Evolutionary conservation across 2,888 invertebrate genomes (phyloP), one percentile per base, ranked within the genome.

Genomic region (Bugula neritina): DNA sequence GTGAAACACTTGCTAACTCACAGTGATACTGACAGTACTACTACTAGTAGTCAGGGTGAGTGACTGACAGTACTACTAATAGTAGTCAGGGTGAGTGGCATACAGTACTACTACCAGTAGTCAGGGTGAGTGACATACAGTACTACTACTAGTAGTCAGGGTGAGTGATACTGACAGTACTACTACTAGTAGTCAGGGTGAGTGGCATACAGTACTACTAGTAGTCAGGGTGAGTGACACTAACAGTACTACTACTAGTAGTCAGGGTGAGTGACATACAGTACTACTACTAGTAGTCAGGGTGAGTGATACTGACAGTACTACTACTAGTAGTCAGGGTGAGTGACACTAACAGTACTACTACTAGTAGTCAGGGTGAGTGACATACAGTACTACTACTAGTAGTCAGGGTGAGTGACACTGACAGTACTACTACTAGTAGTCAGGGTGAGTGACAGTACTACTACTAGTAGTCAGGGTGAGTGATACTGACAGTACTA

Each of bases 81-180:
- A 25, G 25, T 29, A 63, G 29, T 27, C 63, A 63, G 2, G 63
- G 63, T 63, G n/a, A 34, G n/a, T n/a, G n/a, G n/a, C n/a, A n/a
- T n/a, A 34, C 31, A 63, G 63, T 27, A 31, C 21, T 31, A 17
- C 63, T 13, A 31, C 10, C 34, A 25, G 25, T 29, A 63, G 29
- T 27, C 63, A 63, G 2, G 63, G 63, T 63, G n/a, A 34, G n/a
- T n/a, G n/a, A n/a, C n/a, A n/a, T n/a, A 34, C 31, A 63, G 63
- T 27, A 31, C 21, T 31, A 17, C 63, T 13, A 31, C 10, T n/a
- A 25, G 25, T 29, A 63, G 29, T 27, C 63, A 63, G 2, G 63
- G 63, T 63, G n/a, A 63, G 63, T 27, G 55, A 55, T n/a, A 55
- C 55, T 23, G 27, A 34, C 31, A 63, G 63, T 27, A 31, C 21